Base-by-base conservation (phyloP, 2,797 vertebrate species). In the Selene dorsalis region DNA sequence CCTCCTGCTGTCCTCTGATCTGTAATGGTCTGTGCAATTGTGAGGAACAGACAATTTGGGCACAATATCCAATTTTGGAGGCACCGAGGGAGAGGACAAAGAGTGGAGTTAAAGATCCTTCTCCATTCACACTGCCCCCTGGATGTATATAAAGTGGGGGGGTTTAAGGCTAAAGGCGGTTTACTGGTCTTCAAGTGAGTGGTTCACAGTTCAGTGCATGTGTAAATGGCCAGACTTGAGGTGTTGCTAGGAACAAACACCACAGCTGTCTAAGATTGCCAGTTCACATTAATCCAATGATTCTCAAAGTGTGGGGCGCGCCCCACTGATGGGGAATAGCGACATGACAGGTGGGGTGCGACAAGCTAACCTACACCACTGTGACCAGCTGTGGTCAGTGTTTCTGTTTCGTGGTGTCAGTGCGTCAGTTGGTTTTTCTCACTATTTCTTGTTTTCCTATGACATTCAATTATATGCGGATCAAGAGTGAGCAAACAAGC, bases 21-120 rank as follows among this genome's bases (percentile, higher is more conserved):
- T 70, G 63, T 50, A 76, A 83, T 79, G 41, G 64, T 13, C 71
- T 64, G 61, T 47, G 67, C 60, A 75, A 66, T 87, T 75, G 84
- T 62, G 75, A 81, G 61, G 5, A 64, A 18, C 55, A 59, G 69
- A 60, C 56, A 69, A 35, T 64, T 73, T 59, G 78, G 80, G 73
- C 69, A 69, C 14, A 68, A n/a, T 14, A 50, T 62, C 38, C 22
- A 58, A 47, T 75, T 84, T 80, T 63, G 73, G 30, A 69, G 68
- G 61, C 28, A 69, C 50, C 67, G 48, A 14, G 39, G 63, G 55
- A 64, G 22, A 24, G 50, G 41, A 43, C 41, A 57, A 57, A 17
- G 41, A 62, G 41, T 16, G 28, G 17, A 59, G 45, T 50, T 35
- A 64, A 50, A 53, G 39, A 58, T 73, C 39, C 43, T 22, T 57